A percentile compares a stretch with the other conserved stretches of the same genome.
These are phyloP conservation scores for Brachionus rubens DNA, from an alignment of 1,140 invertebrate genomes.

Conservation along the genomic window DNA sequence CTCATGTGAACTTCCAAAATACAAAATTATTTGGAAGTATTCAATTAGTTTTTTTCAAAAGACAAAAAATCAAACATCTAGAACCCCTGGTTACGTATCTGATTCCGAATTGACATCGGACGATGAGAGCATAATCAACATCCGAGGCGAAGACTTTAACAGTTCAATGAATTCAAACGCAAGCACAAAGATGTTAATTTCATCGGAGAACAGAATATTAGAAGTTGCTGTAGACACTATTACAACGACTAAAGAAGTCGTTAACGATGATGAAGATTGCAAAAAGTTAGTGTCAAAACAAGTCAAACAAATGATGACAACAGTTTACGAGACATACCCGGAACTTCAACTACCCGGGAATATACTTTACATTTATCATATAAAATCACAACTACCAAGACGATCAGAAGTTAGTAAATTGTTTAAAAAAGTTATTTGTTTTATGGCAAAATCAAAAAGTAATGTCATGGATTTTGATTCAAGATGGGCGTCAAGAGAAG, in stretches of 20 bases:
- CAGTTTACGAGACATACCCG: conserved; percentile 20
- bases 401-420: not conserved
- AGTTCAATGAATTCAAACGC: not conserved
- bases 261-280: not conserved
- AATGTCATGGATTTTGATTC: conserved; percentile 34
- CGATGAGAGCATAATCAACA: too few relatives aligned
- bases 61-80: not conserved
- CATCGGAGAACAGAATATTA: not conserved
- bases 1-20: conserved; percentile 11
- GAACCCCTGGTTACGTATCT: not conserved
- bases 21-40: conserved; percentile 41
- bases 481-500: conserved; percentile 21
- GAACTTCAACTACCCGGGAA: conserved; percentile 35
- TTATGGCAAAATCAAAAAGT: too few relatives aligned
- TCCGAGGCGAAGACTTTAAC: not conserved
- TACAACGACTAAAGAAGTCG: not conserved
- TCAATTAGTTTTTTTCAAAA: not conserved
- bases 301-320: conserved; percentile 11
- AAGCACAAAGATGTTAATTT: not conserved
- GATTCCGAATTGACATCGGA: not conserved
- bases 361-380: conserved; percentile 41
- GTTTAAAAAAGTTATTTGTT: too few relatives aligned
- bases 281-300: not conserved
- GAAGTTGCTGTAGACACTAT: not conserved
- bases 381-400: not conserved